Evolutionary conservation across 2,888 invertebrate species (phyloP).

Genomic region (Tetranychus truncatus): DNA sequence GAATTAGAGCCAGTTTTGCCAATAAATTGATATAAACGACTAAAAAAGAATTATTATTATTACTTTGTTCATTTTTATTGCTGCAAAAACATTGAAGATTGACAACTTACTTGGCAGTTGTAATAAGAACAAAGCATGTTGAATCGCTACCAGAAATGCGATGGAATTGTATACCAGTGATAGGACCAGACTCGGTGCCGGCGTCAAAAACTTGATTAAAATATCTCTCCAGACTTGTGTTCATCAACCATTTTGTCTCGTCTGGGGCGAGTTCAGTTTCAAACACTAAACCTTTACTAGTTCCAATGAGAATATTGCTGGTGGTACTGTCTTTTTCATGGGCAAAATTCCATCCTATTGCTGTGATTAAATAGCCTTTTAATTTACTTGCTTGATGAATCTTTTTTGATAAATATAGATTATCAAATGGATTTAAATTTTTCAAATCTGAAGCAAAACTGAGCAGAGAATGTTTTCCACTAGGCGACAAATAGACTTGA

Average conservation of each 20-base stretch:
- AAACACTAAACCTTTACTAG: conserved; percentile 69
- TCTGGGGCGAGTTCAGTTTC: conserved; percentile 71
- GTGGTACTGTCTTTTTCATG: conserved; percentile 44
- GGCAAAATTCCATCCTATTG: conserved; percentile 59
- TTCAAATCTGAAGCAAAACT: conserved; percentile 39
- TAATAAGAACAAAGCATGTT: conserved; percentile 58
- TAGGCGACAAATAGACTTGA: conserved; percentile 57
- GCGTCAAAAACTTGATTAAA: conserved; percentile 67
- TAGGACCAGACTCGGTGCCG: conserved; percentile 54
- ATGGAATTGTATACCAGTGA: conserved; percentile 72
- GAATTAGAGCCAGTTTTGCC: conserved; percentile 43
- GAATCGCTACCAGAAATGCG: conserved; percentile 42
- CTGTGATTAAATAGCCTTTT: conserved; percentile 59
- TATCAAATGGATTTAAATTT: conserved; percentile 42
- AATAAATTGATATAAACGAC: conserved; percentile 67
- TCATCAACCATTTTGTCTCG: conserved; percentile 52
- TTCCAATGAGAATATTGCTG: conserved; percentile 69
- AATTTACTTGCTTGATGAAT: conserved; percentile 45
- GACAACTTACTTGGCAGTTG: conserved; percentile 38
- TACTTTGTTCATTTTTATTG: background rate
- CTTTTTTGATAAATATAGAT: conserved; percentile 50
- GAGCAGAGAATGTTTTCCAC: conserved; percentile 65
- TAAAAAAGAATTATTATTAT: conserved; percentile 29
- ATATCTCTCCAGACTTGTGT: conserved; percentile 47
- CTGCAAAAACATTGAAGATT: background rate